Conservation (phyloP, 35 echinoderm and acorn worm species). For the Ophiothrix spiculata region DNA sequence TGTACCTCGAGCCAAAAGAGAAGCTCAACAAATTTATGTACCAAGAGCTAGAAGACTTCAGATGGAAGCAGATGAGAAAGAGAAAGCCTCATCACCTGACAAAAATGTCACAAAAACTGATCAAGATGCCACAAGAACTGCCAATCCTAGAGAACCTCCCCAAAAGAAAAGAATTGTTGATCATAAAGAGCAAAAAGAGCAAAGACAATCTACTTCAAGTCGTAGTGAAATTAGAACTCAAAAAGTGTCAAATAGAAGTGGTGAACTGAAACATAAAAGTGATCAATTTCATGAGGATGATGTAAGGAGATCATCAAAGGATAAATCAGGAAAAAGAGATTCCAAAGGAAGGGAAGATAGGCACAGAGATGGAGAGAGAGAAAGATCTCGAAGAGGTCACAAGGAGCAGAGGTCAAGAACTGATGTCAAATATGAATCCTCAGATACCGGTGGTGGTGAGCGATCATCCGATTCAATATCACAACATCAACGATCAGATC, state of each 20-base stretch:
- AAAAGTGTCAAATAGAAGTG: neutral
- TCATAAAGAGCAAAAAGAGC: neutral
- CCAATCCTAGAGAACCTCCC: neutral
- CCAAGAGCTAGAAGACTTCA: neutral
- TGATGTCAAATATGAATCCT: too few relatives aligned
- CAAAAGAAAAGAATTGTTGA: neutral
- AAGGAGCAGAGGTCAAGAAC: too few relatives aligned
- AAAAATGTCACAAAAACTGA: neutral
- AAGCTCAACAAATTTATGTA: neutral
- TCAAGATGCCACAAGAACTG: too few relatives aligned
- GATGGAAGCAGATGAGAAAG: neutral
- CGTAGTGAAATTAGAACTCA: neutral
- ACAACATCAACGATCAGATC: too few relatives aligned
- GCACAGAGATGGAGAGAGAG: neutral
- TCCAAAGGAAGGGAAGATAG: neutral
- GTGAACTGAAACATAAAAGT: neutral
- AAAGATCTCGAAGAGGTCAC: too few relatives aligned
- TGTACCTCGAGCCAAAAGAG: constrained; percentile 32
- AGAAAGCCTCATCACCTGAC: neutral
- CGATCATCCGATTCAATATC: too few relatives aligned
- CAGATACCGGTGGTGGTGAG: too few relatives aligned
- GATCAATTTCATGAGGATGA: neutral
- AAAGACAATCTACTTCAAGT: neutral
- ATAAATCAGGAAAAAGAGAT: neutral
- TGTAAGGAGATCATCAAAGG: neutral